Conservation (phyloP, 2,113 vertebrate species). For the Tyrannus savana region DNA sequence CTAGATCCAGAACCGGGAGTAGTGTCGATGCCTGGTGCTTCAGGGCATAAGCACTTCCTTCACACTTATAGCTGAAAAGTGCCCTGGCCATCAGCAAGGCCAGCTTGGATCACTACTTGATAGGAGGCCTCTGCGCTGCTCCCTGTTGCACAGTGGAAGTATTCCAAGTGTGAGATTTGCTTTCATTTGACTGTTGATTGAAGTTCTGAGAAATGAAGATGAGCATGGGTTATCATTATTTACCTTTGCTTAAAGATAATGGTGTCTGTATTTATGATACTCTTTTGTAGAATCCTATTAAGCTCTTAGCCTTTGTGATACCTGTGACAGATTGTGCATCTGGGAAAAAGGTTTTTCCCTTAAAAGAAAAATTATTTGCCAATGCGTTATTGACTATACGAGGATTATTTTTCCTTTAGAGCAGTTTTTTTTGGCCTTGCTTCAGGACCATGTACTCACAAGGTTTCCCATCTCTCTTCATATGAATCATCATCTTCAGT, state of each 20-base stretch:
- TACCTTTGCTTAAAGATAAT: not conserved
- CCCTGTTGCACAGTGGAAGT: not conserved
- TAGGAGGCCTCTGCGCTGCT: not conserved
- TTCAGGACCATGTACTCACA: not conserved
- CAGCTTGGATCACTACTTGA: not conserved
- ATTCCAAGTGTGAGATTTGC: not conserved
- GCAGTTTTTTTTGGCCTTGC: not conserved
- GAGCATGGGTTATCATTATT: not conserved
- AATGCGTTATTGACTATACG: not conserved
- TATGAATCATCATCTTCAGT: not conserved
- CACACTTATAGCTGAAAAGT: accelerated
- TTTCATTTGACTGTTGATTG: not conserved
- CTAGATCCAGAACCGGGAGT: not conserved
- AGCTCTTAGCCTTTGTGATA: not conserved
- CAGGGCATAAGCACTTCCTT: not conserved
- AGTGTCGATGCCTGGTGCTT: not conserved
- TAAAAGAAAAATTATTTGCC: not conserved
- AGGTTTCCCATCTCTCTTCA: not conserved
- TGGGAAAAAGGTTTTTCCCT: not conserved
- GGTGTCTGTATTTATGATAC: not conserved
- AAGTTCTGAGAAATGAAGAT: not conserved
- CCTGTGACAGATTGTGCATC: not conserved
- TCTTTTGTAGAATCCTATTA: not conserved
- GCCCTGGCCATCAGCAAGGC: not conserved
- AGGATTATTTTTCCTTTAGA: not conserved